Evolutionary conservation across 2,888 invertebrate genomes (phyloP), one percentile per base, ranked within the genome.

Genomic region (Mallateleia sp.): DNA sequence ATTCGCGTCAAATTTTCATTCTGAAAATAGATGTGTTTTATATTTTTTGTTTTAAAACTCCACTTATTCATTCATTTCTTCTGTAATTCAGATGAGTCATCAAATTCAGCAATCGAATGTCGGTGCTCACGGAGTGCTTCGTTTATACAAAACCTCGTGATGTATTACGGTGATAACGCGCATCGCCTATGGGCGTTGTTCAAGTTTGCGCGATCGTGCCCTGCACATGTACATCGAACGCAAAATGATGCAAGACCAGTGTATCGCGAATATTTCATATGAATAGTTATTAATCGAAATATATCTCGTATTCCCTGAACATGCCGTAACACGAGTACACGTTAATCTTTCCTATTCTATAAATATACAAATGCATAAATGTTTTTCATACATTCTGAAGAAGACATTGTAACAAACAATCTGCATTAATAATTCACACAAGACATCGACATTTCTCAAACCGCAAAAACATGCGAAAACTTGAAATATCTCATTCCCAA

Each of bases 71-170:
- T 66, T 50, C 77, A 25, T 50, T 22, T 71, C 80, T 82, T 86
- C 62, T 82, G 66, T 87, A 83, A 87, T 89, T 77, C 89, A 87
- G 89, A 88, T 90, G 90, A 89, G 89, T 83, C 72, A 85, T 72
- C 52, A 62, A 45, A 67, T 71, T 74, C 14, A n/a, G 18, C 71
- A 50, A 88, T 83, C 71, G 82, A 83, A 72, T 78, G 77, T 80
- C 82, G n/a, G 66, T 66, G 34, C 32, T 34, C 50, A n/a, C 22
- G 25, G 34, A 62, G 67, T 28, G 58, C 58, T 45, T 84, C 47
- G 75, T 80, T 85, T 84, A 83, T 88, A 86, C 85, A 77, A 80
- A 74, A 69, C 74, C 86, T 81, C 66, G 80, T 62, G 87, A 85
- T 83, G 72, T 81, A 71, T 88, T 66, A 62, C 42, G 58, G 69